A percentile compares a stretch with the other conserved stretches of the same genome.
Evolutionary conservation across 1,140 invertebrate species (phyloP).

Genomic region (Anastrepha obliqua): DNA sequence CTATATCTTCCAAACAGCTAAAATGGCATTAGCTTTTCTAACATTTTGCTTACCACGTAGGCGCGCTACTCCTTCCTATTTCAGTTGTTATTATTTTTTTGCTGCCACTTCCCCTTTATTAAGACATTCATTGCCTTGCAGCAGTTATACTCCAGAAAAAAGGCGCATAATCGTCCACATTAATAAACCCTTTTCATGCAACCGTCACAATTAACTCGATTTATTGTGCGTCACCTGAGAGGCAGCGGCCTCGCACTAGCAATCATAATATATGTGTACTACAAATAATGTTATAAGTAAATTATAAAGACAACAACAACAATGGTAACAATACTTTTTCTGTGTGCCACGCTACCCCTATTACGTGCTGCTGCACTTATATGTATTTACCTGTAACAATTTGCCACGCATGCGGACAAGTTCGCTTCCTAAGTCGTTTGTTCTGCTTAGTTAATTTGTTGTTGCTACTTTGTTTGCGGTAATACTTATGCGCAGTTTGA

Average conservation of each 20-base stretch:
- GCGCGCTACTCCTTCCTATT: too few relatives aligned
- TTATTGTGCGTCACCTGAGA: slow-evolving; percentile 43
- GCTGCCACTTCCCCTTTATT: not conserved
- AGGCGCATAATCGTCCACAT: not conserved
- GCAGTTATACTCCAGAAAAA: not conserved
- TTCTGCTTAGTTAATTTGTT: slow-evolving; percentile 21
- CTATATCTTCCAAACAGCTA: too few relatives aligned
- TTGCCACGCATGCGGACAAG: slow-evolving; percentile 18
- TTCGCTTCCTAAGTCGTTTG: slow-evolving; percentile 38
- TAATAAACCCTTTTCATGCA: slow-evolving; percentile 9
- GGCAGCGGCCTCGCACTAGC: not conserved
- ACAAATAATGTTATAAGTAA: slow-evolving; percentile 25
- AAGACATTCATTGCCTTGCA: not conserved
- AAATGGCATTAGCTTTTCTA: too few relatives aligned
- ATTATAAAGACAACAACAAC: not conserved
- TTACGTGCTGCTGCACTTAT: not conserved
- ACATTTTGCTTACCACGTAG: too few relatives aligned
- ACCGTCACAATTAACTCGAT: slow-evolving; percentile 15
- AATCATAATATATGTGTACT: not conserved
- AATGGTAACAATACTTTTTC: not conserved
- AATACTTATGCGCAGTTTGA: not conserved
- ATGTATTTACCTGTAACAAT: not conserved
- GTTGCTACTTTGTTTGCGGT: not conserved
- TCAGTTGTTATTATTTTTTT: too few relatives aligned
- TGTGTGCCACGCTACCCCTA: not conserved